These are phyloP conservation scores for Plagodis dolabraria DNA, from an alignment of 2,888 invertebrate genomes.

Conservation along the genomic window DNA sequence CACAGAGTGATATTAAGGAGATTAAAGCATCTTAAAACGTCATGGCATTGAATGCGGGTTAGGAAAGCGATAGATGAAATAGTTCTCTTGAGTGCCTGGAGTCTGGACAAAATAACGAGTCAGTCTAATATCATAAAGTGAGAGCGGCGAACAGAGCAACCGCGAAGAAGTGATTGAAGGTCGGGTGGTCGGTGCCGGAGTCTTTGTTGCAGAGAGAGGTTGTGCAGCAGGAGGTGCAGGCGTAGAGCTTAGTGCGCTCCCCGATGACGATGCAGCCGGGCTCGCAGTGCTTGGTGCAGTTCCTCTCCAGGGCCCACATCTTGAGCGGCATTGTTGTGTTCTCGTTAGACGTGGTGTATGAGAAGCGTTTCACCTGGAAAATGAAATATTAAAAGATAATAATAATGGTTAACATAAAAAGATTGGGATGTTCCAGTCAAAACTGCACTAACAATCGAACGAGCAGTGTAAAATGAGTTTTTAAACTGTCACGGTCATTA, in stretches of 20 bases:
- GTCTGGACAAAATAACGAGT: neutral
- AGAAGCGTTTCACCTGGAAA: slow-evolving; percentile 90
- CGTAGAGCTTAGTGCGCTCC: slow-evolving; percentile 93
- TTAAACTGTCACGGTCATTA: no score
- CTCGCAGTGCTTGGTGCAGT: slow-evolving; percentile 93
- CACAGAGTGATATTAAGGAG: no score
- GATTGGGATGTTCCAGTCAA: no score
- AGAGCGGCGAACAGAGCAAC: slow-evolving; percentile 18
- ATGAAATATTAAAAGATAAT: neutral
- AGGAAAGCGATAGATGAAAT: slow-evolving; percentile 1
- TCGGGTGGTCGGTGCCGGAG: slow-evolving; percentile 66
- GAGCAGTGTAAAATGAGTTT: no score
- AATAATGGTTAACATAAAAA: neutral
- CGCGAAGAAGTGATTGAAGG: slow-evolving; percentile 6
- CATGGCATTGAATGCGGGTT: no score
- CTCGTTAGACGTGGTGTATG: slow-evolving; percentile 93
- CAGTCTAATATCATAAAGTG: slow-evolving; percentile 22
- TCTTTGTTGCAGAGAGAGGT: slow-evolving; percentile 92
- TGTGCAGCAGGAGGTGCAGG: slow-evolving; percentile 94
- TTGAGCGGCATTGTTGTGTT: slow-evolving; percentile 89
- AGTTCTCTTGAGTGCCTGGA: neutral
- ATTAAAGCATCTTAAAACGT: no score
- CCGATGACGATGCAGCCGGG: slow-evolving; percentile 95
- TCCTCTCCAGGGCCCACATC: slow-evolving; percentile 93
- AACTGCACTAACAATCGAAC: no score